These are phyloP conservation scores for Zhengitettix transpicula DNA, from an alignment of 2,888 invertebrate genomes.

Conservation along the genomic window DNA sequence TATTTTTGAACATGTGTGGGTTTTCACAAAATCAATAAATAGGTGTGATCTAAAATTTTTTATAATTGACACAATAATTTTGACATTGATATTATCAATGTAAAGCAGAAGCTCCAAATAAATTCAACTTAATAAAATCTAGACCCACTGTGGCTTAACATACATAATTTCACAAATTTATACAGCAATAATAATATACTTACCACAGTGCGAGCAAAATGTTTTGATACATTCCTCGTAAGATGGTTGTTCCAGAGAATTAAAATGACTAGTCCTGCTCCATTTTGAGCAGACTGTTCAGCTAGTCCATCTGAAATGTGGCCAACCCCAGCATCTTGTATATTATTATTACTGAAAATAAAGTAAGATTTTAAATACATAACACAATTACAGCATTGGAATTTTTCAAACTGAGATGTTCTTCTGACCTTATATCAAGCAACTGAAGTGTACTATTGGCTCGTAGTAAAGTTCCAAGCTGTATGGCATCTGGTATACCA, in stretches of 20 bases:
- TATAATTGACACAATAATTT: no score
- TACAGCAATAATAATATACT: conserved; percentile 20
- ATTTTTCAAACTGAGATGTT: conserved; percentile 26
- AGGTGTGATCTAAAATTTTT: no score
- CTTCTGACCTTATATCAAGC: conserved; percentile 58
- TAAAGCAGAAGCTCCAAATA: no score
- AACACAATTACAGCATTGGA: conserved; percentile 8
- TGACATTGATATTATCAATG: no score
- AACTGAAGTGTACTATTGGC: conserved; percentile 59
- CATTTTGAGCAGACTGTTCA: conserved; percentile 37
- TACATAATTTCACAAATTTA: no score
- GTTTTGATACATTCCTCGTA: conserved; percentile 51
- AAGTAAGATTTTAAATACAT: not conserved
- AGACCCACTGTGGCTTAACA: no score
- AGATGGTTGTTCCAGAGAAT: conserved; percentile 78
- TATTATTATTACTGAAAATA: conserved; percentile 30
- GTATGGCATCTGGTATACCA: conserved; percentile 54
- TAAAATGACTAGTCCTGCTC: conserved; percentile 47
- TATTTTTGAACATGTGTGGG: not conserved
- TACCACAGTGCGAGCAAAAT: conserved; percentile 49
- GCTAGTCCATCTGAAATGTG: conserved; percentile 58
- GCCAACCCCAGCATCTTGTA: conserved; percentile 53
- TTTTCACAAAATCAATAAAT: not conserved
- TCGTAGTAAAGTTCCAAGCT: conserved; percentile 56
- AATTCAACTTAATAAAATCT: no score